phyloP scores from a whole-genome alignment of 2,888 invertebrate species.

The Drosophila subsilvestris region DNA sequence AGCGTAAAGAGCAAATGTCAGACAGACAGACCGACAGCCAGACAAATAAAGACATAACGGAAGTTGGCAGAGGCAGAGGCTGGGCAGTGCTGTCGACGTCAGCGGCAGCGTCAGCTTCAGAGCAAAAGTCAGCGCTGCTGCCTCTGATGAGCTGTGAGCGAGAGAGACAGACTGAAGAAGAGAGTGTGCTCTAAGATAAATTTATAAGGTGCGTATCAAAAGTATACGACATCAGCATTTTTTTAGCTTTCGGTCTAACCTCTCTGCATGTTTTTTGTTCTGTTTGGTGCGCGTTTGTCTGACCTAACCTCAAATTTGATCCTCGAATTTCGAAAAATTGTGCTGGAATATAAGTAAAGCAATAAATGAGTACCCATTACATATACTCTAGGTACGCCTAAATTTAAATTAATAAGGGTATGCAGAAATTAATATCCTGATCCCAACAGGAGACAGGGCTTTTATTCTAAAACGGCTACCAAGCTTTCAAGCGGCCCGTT shows the following conservation, averaged over 20 bases:
- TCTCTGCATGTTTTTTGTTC: too few relatives aligned
- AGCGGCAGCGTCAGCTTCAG: conserved; percentile 54
- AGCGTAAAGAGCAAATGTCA: conserved; percentile 32
- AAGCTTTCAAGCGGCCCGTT: conserved; percentile 76
- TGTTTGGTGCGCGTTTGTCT: too few relatives aligned
- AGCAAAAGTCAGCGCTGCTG: conserved; percentile 43
- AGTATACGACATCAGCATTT: neutral
- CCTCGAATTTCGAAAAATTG: too few relatives aligned
- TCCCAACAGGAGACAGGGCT: neutral
- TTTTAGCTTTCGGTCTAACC: neutral
- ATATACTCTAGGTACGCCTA: too few relatives aligned
- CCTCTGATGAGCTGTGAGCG: conserved; percentile 35
- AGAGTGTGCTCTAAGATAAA: conserved; percentile 25
- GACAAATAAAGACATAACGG: conserved; percentile 78
- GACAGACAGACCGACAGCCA: conserved; percentile 50
- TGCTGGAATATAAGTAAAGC: too few relatives aligned
- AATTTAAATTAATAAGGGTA: too few relatives aligned
- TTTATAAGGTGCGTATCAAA: neutral
- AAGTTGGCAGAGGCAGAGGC: conserved; percentile 62
- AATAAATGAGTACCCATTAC: too few relatives aligned
- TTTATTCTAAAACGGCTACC: neutral
- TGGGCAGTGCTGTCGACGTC: neutral
- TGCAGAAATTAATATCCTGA: neutral
- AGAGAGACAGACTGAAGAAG: conserved; percentile 11
- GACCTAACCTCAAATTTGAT: too few relatives aligned